Base-by-base conservation (phyloP, 2,113 vertebrate genomes). In the crab-eating macaque (Macaca fascicularis) region DNA sequence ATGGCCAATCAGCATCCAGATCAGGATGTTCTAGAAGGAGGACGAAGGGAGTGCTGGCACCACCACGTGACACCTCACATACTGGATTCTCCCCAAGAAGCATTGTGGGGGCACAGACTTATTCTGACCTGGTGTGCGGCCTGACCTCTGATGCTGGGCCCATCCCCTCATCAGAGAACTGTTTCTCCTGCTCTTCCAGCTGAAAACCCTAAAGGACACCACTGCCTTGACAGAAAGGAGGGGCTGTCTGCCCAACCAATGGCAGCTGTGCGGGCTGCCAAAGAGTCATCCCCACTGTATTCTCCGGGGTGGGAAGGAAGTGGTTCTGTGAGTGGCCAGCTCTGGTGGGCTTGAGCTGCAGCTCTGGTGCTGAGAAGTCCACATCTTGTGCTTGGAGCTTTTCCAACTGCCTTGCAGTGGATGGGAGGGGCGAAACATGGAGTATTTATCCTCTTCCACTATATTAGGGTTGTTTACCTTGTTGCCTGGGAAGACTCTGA, bases 391-490 rank as follows among this genome's bases (percentile, higher is more conserved):
- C 22, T 5, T 40, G 78, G 81, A 93, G 69, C 76, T 38, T 23
- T 61, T 48, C 59, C 2, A 0, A 17, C 80, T 40, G 79, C 48
- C 43, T 40, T 12, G n/a, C 61, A 64, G 82, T 19, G 52, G n/a
- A 30, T 69, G 67, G 40, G 80, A 80, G 79, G 75, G 89, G 93
- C 74, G 83, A 96, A 95, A 48, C 52, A 20, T 20, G 74, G 64
- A 75, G 76, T 40, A 32, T 78, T 40, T 96, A 67, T 91, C 72
- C 45, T 78, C 86, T 91, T 61, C 79, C 40, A 75, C 95, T 96
- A 80, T 90, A 89, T 94, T 91, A 38, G 74, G 93, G 72, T 75
- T 98, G 98, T 98, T 97, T 93, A 94, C 88, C 78, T 92, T 83
- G 95, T 96, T 97, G 96, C 96, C 85, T 25, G 43, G 96, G 95